phyloP scores from a whole-genome alignment of 2,113 vertebrate species.

The Eupsittula cactorum region DNA sequence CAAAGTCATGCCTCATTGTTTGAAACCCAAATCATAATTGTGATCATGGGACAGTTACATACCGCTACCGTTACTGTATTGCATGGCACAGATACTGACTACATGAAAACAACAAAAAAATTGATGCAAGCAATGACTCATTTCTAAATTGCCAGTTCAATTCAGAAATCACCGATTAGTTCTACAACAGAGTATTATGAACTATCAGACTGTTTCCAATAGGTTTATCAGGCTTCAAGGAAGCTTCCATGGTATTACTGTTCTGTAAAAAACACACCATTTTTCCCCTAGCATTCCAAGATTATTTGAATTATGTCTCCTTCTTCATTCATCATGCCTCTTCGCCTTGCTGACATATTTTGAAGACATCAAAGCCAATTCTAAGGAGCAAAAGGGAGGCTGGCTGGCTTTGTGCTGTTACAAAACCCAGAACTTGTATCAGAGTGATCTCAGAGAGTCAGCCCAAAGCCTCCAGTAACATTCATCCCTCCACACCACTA shows the following conservation, averaged over 20 bases:
- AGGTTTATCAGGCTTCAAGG: slow-evolving; percentile 41
- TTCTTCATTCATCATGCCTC: background rate
- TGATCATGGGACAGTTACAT: slow-evolving; percentile 30
- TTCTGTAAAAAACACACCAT: background rate
- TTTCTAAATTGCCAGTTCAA: slow-evolving; percentile 46
- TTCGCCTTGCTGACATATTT: background rate
- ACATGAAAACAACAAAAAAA: background rate
- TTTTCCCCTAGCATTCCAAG: background rate
- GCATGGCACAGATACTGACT: background rate
- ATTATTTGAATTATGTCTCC: background rate
- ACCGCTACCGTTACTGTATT: background rate
- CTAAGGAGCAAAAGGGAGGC: background rate
- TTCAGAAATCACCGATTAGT: slow-evolving; percentile 54
- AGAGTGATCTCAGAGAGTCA: background rate
- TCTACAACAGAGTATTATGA: slow-evolving; percentile 34
- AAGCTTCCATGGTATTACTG: background rate
- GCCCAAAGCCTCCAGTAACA: background rate
- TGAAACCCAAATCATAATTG: background rate
- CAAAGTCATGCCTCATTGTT: background rate
- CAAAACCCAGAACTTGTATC: background rate
- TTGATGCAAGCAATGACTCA: slow-evolving; percentile 24
- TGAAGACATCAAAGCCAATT: background rate
- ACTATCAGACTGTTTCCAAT: slow-evolving; percentile 34
- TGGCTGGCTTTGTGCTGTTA: background rate
- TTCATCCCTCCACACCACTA: background rate